Percentiles rank a stretch among this genome's conserved stretches.
Conservation (phyloP, 2,888 invertebrate species). For the Hypercompe scribonia region DNA sequence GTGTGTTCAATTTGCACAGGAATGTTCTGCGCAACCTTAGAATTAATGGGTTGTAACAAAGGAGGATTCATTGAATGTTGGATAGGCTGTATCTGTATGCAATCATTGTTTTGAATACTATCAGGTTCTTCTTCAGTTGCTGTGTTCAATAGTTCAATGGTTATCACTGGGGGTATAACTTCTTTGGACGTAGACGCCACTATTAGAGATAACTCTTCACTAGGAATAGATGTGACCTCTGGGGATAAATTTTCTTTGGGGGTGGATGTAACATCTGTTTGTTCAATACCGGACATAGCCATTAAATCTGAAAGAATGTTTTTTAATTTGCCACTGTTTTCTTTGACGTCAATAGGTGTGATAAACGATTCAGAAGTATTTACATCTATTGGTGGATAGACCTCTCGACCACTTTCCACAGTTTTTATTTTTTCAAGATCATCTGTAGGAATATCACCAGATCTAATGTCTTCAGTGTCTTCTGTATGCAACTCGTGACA, state of each 20-base stretch:
- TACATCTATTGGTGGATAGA: not conserved
- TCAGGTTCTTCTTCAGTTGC: not conserved
- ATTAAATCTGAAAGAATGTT: constrained; percentile 79
- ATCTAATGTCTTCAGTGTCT: not conserved
- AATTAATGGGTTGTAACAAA: constrained; percentile 1
- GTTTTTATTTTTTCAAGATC: not conserved
- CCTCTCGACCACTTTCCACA: not conserved
- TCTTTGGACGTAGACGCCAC: not conserved
- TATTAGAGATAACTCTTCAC: not conserved
- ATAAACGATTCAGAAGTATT: not conserved
- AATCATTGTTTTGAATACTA: not conserved
- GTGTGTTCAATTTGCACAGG: not conserved
- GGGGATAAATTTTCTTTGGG: constrained; percentile 8
- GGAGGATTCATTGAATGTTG: not conserved
- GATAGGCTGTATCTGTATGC: not conserved
- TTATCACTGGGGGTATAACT: not conserved
- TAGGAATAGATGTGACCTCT: constrained; percentile 34
- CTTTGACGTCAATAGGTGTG: not conserved
- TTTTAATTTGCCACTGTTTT: constrained; percentile 55
- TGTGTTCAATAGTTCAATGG: not conserved
- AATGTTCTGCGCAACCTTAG: not conserved
- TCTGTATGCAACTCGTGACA: not conserved
- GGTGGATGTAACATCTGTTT: constrained; percentile 57
- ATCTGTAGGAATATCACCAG: not conserved
- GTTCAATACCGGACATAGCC: constrained; percentile 81